Evolutionary conservation across 1,140 invertebrate genomes (phyloP), one percentile per base, ranked within the genome.

Genomic region (Tetramorium alpestre): DNA sequence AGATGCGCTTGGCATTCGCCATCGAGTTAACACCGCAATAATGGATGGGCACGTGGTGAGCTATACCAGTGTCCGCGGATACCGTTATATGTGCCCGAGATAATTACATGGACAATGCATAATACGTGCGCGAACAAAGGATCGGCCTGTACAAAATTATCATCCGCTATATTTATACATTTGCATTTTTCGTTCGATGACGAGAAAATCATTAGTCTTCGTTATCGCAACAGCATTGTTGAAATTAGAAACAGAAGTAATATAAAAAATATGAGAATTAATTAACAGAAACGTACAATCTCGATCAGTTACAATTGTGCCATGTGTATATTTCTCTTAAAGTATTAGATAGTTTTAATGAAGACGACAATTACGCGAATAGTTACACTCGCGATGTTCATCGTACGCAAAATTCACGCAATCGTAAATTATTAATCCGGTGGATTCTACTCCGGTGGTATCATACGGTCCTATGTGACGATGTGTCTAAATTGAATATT

Each of bases 11-110:
- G 78, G 65, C 22, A 81, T 81, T 56, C 16, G 51, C 65, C 38
- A 60, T 81, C 65, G 49, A 70, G 65, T 81, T 81, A 70, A 81
- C 78, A 81, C 18, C 16, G 51, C 78, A 81, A 81, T 72, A 81
- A 81, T 56, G 65, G 65, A 22, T 18, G 38, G 33, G 70, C 65
- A 41, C 25, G 49, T 38, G 60, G 60, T 5, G 22, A 28, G 22
- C 33, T 70, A 22, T 22, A 64, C 25, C 16, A 3, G 22, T n/a
- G 44, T 22, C 18, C 76, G 25, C 7, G 44, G 54, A 76, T 58
- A 75, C 51, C 28, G 18, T 25, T 81, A 70, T 70, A 33, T 67
- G 22, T 56, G 38, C 16, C 49, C 16, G 65, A 56, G 64, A 67
- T 72, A 81, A 81, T 81, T 81, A 72, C 22, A 51, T 56, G 65